A percentile compares a stretch with the other conserved stretches of the same genome.
phyloP scores from a whole-genome alignment of 2,888 invertebrate genomes.

The Drosophila subsilvestris region DNA sequence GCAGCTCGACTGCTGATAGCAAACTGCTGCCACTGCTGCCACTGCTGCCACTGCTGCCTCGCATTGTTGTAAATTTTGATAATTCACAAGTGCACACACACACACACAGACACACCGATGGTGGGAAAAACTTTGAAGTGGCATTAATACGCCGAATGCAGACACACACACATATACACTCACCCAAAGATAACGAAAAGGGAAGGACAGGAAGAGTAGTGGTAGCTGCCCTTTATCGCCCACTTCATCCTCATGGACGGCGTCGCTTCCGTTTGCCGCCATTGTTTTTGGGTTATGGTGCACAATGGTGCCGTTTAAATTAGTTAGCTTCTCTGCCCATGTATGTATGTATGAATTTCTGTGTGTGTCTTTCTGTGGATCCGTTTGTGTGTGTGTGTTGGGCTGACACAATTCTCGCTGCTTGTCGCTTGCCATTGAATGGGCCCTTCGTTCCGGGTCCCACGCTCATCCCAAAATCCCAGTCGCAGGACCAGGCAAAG shows the following conservation, averaged over 20 bases:
- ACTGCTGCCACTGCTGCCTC: constrained; percentile 35
- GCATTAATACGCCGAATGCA: constrained; percentile 75
- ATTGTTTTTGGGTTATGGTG: constrained; percentile 70
- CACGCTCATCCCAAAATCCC: constrained; percentile 6
- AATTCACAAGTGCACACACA: constrained; percentile 58
- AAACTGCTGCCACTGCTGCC: constrained; percentile 59
- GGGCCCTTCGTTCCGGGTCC: constrained; percentile 26
- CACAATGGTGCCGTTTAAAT: constrained; percentile 78
- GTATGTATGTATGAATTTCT: constrained; percentile 10
- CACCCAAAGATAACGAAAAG: constrained; percentile 6
- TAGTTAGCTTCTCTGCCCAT: constrained; percentile 66
- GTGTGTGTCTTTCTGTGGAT: constrained; percentile 15
- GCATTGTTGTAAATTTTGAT: constrained; percentile 77
- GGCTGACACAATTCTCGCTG: constrained; percentile 68
- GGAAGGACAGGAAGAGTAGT: constrained; percentile 1
- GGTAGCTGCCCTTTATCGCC: constrained; percentile 31
- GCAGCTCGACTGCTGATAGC: constrained; percentile 71
- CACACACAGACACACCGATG: constrained; percentile 6
- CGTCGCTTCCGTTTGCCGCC: constrained; percentile 63
- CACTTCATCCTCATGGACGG: constrained; percentile 14
- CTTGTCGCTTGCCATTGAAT: constrained; percentile 51
- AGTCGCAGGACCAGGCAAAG: background rate
- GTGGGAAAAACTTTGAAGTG: constrained; percentile 62
- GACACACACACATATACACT: constrained; percentile 11
- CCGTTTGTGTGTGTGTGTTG: constrained; percentile 23